Percentiles rank a stretch among this genome's conserved stretches.
phyloP scores from a whole-genome alignment of 2,888 invertebrate species.

The Osmoderma eremita region DNA sequence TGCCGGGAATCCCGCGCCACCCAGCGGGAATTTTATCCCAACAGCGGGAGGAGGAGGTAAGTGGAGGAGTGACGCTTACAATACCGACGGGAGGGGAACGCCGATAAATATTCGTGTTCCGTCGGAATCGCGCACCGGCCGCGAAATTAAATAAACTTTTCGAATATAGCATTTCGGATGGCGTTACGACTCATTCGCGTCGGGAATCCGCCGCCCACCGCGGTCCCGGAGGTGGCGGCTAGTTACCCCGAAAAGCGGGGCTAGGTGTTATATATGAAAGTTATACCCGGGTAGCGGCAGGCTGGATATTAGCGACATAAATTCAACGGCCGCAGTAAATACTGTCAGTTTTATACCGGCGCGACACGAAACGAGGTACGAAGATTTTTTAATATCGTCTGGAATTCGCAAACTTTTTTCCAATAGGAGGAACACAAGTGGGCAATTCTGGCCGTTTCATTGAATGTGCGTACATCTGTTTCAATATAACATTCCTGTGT shows the following conservation, averaged over 20 bases:
- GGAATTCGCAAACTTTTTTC: slow-evolving; percentile 11
- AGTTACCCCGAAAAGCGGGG: neutral
- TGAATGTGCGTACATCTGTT: too few relatives aligned
- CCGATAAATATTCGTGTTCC: slow-evolving; percentile 22
- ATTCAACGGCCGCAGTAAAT: slow-evolving; percentile 32
- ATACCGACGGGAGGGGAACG: neutral
- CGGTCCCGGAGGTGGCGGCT: neutral
- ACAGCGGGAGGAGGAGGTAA: neutral
- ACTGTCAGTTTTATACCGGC: slow-evolving; percentile 35
- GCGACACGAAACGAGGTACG: slow-evolving; percentile 32
- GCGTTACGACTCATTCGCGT: slow-evolving; percentile 29
- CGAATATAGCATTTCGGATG: slow-evolving; percentile 31
- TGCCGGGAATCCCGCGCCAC: slow-evolving; percentile 1
- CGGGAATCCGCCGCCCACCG: neutral
- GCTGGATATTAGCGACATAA: slow-evolving; percentile 40
- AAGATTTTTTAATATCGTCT: slow-evolving; percentile 36
- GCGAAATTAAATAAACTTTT: slow-evolving; percentile 35
- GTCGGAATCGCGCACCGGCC: slow-evolving; percentile 20
- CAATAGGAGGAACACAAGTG: too few relatives aligned
- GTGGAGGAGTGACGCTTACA: neutral
- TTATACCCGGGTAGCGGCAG: slow-evolving; percentile 23
- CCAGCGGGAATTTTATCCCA: neutral
- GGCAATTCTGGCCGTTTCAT: too few relatives aligned
- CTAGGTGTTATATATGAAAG: slow-evolving; percentile 36
- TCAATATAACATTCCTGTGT: too few relatives aligned